Evolutionary conservation across 2,888 invertebrate genomes (phyloP).

Genomic region (Atethmia centrago): DNA sequence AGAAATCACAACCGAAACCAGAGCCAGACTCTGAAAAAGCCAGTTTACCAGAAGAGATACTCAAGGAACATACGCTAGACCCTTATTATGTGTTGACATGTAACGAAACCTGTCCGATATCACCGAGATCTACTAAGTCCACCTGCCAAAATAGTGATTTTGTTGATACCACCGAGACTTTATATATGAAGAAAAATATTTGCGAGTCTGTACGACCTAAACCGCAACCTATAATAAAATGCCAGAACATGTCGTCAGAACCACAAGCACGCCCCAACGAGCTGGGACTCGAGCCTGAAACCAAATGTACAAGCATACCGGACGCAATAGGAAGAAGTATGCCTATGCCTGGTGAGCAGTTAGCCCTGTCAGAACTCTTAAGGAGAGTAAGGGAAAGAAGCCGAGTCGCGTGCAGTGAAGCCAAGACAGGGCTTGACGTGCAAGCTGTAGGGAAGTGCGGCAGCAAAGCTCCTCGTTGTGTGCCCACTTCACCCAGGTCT

Average conservation of each 20-base stretch:
- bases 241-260: not conserved
- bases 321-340: constrained; percentile 38
- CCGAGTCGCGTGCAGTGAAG: constrained; percentile 35
- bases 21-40: not conserved
- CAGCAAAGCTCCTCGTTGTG: constrained; percentile 15
- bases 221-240: not conserved
- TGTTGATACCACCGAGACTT: constrained; percentile 11
- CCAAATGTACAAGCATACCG: not conserved
- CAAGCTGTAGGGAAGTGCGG: constrained; percentile 17
- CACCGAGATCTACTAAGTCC: constrained; percentile 28
- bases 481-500: constrained; percentile 36
- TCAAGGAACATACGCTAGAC: constrained; percentile 37
- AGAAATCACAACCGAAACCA: not conserved
- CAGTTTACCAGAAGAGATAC: constrained; percentile 7
- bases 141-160: not conserved
- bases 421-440: not conserved
- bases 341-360: constrained; percentile 56
- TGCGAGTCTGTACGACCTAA: constrained; percentile 19
- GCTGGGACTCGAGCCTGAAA: not conserved
- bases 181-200: constrained; percentile 35
- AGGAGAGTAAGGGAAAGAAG: constrained; percentile 73
- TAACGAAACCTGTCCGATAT: constrained; percentile 61
- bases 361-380: constrained; percentile 77
- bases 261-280: not conserved
- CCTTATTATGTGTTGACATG: constrained; percentile 52